phyloP scores from a whole-genome alignment of 2,797 vertebrate species.

The Smutsia temminckii region DNA sequence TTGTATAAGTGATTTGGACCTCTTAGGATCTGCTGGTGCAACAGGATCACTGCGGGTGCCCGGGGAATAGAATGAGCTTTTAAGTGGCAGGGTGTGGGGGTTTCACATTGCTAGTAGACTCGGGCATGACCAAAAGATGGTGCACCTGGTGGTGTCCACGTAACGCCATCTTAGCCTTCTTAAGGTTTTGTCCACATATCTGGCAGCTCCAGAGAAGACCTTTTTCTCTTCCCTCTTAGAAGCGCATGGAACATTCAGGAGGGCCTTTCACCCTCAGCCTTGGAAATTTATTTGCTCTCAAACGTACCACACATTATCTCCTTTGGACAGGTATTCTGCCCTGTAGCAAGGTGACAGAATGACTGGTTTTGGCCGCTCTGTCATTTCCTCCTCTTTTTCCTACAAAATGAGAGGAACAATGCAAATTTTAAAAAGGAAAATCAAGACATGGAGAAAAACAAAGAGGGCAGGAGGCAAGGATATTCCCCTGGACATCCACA shows the following conservation, averaged over 20 bases:
- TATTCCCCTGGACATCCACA: slow-evolving; percentile 86
- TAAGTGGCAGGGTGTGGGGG: neutral
- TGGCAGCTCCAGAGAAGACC: neutral
- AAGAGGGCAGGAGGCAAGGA: slow-evolving; percentile 77
- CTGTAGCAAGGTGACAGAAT: slow-evolving; percentile 90
- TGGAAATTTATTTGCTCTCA: slow-evolving; percentile 80
- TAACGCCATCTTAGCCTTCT: neutral
- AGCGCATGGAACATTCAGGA: slow-evolving; percentile 75
- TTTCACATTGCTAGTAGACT: neutral
- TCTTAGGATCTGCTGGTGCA: neutral
- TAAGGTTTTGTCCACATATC: neutral
- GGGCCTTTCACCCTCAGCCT: slow-evolving; percentile 71
- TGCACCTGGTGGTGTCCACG: neutral
- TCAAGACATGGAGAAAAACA: slow-evolving; percentile 73
- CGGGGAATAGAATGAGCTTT: neutral
- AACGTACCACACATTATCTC: slow-evolving; percentile 83
- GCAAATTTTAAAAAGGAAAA: slow-evolving; percentile 64
- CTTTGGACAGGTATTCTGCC: slow-evolving; percentile 87
- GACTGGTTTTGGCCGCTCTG: slow-evolving; percentile 91
- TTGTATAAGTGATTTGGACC: neutral
- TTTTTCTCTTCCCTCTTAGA: slow-evolving; percentile 48
- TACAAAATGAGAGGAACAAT: slow-evolving; percentile 81
- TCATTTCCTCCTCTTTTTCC: slow-evolving; percentile 63
- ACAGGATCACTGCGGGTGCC: neutral
- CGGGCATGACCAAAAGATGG: neutral